Percentiles rank a stretch among this genome's conserved stretches.
phyloP scores from a whole-genome alignment of 2,888 invertebrate genomes.

The Neoaliturus tenellus region DNA sequence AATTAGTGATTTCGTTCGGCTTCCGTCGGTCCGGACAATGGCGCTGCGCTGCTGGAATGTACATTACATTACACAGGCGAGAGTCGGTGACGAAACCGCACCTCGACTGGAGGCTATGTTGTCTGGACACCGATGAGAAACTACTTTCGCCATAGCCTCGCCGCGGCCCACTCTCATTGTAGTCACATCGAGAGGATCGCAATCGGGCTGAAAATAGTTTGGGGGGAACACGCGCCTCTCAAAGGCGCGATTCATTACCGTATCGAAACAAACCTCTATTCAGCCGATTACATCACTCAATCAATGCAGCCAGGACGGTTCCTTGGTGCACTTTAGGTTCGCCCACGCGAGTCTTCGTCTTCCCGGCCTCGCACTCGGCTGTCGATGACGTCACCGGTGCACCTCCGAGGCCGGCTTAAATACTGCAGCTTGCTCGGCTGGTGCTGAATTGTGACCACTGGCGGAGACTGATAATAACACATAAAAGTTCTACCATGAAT shows the following conservation, averaged over 20 bases:
- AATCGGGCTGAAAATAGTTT: too few species aligned
- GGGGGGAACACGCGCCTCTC: too few species aligned
- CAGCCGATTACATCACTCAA: too few species aligned
- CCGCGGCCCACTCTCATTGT: too few species aligned
- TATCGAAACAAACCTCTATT: too few species aligned
- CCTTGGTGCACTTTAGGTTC: neutral
- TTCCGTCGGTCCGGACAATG: neutral
- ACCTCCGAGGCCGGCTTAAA: neutral
- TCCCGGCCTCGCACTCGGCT: neutral
- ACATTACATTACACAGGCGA: neutral
- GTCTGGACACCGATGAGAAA: neutral
- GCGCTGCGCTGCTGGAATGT: neutral
- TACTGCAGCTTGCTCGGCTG: neutral
- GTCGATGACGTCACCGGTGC: neutral
- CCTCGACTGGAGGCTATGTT: neutral
- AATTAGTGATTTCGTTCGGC: too few species aligned
- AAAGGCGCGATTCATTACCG: too few species aligned
- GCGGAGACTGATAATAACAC: too few species aligned
- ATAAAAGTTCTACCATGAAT: too few species aligned
- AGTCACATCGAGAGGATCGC: too few species aligned
- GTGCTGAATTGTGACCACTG: too few species aligned
- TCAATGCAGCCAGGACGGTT: too few species aligned
- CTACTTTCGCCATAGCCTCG: neutral
- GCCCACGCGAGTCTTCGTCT: neutral
- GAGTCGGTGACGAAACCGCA: neutral